Base-by-base conservation (phyloP, 2,888 invertebrate species). In the Xiphydria camelus region DNA sequence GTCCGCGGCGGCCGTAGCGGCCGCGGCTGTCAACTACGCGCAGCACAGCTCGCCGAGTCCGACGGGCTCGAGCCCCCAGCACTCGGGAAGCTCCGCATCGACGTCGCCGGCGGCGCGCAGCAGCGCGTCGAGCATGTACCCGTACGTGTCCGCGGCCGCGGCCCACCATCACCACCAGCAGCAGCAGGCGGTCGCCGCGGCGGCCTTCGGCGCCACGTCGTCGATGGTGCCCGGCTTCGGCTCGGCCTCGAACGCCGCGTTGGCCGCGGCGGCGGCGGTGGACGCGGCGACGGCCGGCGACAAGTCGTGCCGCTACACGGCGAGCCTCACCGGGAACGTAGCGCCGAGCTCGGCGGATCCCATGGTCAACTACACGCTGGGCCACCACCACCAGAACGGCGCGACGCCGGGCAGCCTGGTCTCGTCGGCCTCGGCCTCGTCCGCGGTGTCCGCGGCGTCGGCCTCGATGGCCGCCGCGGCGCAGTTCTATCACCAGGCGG, bases 401-500 rank as follows among this genome's bases (percentile, higher is more conserved):
- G 80, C 81, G 26, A 69, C 73, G n/a, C 70, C 73, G 12, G 70
- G 73, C 10, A 66, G 71, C 44, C 55, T 74, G 19, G 73, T 73
- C 1, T 73, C 73, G 15, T 73, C 73, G 47, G 80, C 82, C 10
- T 80, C 81, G 6, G 85, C 84, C 2, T 83, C 83, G 12, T 85
- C 86, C 25, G 86, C 87, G 51, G 85, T 82, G 44, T 83, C 86
- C 15, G 85, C 83, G 26, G 83, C 83, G 6, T 82, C 82, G 40
- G 83, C 83, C 1, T 83, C 83, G 59, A 84, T 85, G 83, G 85
- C 84, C 36, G 84, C 85, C 17, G 79, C 82, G 57, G 92, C 93
- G 18, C 91, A 92, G 77, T 93, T 93, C 79, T 93, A 93, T 79
- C 92, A 94, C 76, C 92, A 93, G 73, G 88, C 91, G 26, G 86